Evolutionary conservation across 2,797 vertebrate species (phyloP), one percentile per base, ranked within the genome.

Genomic region (Thunnus albacares): DNA sequence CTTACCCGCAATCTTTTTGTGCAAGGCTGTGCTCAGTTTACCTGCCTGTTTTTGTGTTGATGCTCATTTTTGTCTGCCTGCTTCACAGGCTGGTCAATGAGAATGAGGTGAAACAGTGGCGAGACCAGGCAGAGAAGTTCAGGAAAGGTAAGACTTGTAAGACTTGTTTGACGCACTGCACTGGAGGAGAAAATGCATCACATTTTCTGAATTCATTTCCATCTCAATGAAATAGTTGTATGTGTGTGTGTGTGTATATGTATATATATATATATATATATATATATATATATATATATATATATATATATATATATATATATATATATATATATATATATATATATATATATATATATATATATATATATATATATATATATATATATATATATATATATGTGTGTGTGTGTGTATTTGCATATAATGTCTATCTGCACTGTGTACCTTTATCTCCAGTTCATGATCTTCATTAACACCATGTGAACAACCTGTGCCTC

Each of bases 31-130:
- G 18, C 51, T 68, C 7, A 5, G 11, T 55, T 43, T 28, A 15
- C 53, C 24, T 14, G 9, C 47, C 11, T 55, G 28, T 30, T 33
- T 53, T 17, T 57, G 24, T 61, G 33, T n/a, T n/a, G 58, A 24
- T 61, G 30, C 62, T 79, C 5, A 69, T 63, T 70, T n/a, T 14
- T 8, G 6, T 81, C 12, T 63, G 13, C 33, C 45, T 85, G 26
- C n/a, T 58, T 66, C 41, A 79, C 89, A 99, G 98, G 98, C 94
- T 99, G 81, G 96, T 99, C 80, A 99, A 99, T 22, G 98, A 99
- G 93, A 99, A 98, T 20, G 98, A 99, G 90, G 98, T 99, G 77
- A 98, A 97, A 78, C 97, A 98, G 85, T 99, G 98, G 98, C 92
- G 95, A 72, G 98, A 99, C 45, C 98, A 99, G 90, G 97, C 97